Conservation (phyloP, 1,140 invertebrate genomes). For the Drosophila kohkoa region DNA sequence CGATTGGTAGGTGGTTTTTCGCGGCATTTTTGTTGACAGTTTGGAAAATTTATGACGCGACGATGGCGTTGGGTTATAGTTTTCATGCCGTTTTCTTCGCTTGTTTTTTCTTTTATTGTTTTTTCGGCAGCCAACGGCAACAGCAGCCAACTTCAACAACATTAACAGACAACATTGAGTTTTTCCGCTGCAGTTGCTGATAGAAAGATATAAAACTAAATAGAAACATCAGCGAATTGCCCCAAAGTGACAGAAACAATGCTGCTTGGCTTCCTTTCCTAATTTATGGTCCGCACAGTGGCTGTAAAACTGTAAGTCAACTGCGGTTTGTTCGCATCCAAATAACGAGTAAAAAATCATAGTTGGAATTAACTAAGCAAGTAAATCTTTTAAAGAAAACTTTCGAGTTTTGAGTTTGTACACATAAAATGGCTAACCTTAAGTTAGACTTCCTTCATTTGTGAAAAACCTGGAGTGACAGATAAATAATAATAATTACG, state of each 20-base stretch:
- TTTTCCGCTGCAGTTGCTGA: conserved; percentile 39
- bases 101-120: conserved; percentile 1
- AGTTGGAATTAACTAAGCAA: background rate
- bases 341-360: background rate
- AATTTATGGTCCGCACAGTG: conserved; percentile 64
- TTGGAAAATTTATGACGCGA: conserved; percentile 74
- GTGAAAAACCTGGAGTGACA: no score
- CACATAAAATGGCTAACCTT: no score
- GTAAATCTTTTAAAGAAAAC: background rate
- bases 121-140: conserved; percentile 6
- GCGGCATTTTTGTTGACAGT: conserved; percentile 68
- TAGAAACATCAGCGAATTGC: conserved; percentile 68
- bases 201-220: conserved; percentile 62
- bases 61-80: conserved; percentile 59
- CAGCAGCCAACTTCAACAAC: conserved; percentile 21
- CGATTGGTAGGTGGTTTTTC: conserved; percentile 39
- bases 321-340: no score
- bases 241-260: conserved; percentile 65
- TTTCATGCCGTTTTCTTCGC: conserved; percentile 30
- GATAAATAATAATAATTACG: no score
- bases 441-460: no score
- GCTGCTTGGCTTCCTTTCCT: conserved; percentile 42
- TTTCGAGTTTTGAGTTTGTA: no score
- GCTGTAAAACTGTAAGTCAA: conserved; percentile 45
- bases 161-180: conserved; percentile 14